Base-by-base conservation (phyloP, 2,797 vertebrate genomes). In the Falco cherrug region DNA sequence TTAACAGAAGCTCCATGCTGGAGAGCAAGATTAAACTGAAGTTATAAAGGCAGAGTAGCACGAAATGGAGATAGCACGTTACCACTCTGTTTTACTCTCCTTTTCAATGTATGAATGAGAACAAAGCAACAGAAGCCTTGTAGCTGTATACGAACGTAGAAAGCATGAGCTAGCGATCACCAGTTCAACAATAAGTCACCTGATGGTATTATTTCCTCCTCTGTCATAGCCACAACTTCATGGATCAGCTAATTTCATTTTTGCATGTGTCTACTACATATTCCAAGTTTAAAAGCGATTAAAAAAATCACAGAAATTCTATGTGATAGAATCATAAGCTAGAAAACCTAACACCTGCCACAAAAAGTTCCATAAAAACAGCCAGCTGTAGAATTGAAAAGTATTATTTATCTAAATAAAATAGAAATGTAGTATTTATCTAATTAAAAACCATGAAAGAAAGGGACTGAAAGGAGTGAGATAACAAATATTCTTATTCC, bases 1-100 rank as follows among this genome's bases (percentile, higher is more conserved):
- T 99, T 99, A 64, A 98, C 97, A 37, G 98, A 90, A 5, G 99
- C 99, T 6, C 98, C 98, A 1, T 97, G 98, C 99, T 99, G 95
- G 43, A 50, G 65, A 33, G 71, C 37, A 73, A 84, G 33, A 81
- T 2, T 43, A 85, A 73, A 82, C 0, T 45, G 5, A 6, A 16
- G 48, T 53, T 50, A 56, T 2, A 16, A 24, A 37, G 35, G 60
- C 24, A 37, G 56, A 43, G 31, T 1, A 79, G 53, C n/a, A 29
- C 7, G 13, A 75, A 48, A 50, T 20, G 39, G 45, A 70, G 26
- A 39, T 19, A 59, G 43, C 33, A 59, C 31, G 9, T 47, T 25
- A 37, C n/a, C 60, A 11, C 31, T 60, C 45, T 67, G 7, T 4
- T 53, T 82, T 56, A 43, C 71, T 60, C 43, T 48, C 43, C 57